Conservation (phyloP, 1,140 invertebrate genomes). For the Pseudomyrmex gracilis region DNA sequence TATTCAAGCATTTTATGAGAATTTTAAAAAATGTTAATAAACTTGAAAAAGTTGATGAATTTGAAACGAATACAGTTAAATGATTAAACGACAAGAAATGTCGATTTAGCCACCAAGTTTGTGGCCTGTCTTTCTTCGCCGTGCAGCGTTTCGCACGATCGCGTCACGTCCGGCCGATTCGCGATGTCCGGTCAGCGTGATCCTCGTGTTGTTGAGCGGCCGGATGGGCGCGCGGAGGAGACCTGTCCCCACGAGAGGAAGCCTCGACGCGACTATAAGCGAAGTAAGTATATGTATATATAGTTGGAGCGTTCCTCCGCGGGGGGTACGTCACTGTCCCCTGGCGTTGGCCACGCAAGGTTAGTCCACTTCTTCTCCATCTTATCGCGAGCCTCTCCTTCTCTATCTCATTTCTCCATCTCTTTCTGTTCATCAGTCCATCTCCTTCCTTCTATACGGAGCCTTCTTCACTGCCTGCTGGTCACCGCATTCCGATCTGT, state of each 20-base stretch:
- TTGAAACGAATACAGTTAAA: constrained; percentile 26
- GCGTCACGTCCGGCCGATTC: constrained; percentile 52
- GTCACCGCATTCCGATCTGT: constrained; percentile 80
- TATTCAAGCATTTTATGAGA: too few relatives aligned
- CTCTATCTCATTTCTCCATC: constrained; percentile 3
- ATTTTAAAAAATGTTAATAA: too few relatives aligned
- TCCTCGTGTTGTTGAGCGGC: constrained; percentile 46
- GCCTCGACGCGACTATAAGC: constrained; percentile 41
- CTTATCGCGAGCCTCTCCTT: constrained; percentile 17
- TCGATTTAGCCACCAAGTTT: constrained; percentile 21
- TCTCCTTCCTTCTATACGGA: constrained; percentile 56
- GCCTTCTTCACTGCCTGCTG: constrained; percentile 78
- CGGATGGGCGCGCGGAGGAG: neutral
- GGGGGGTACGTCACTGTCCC: constrained; percentile 82
- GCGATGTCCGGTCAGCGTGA: constrained; percentile 41
- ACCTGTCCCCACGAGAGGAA: constrained; percentile 29
- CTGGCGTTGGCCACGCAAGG: constrained; percentile 69
- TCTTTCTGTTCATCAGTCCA: constrained; percentile 48
- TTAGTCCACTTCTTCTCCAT: constrained; percentile 67
- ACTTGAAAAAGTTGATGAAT: neutral
- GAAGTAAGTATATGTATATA: constrained; percentile 61
- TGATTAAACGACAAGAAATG: constrained; percentile 30
- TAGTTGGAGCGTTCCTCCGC: constrained; percentile 73
- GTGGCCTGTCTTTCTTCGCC: constrained; percentile 19
- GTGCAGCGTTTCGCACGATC: constrained; percentile 46